These are phyloP conservation scores for Ochlodes sylvanus DNA, from an alignment of 2,888 invertebrate genomes.

Conservation along the genomic window DNA sequence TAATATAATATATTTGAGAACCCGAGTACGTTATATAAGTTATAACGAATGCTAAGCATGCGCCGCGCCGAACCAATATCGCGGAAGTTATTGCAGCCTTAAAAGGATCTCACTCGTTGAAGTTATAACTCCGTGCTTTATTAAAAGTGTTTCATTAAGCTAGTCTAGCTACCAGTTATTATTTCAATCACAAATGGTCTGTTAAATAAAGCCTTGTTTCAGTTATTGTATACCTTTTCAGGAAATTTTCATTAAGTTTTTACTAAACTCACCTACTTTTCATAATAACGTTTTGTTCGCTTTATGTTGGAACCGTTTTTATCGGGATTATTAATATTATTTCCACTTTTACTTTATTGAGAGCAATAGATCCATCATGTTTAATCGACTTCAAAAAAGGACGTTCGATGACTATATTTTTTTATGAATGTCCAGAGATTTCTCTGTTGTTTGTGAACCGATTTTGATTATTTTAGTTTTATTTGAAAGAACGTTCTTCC, in stretches of 20 bases:
- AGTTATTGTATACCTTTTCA: constrained; percentile 24
- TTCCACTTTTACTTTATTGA: too few relatives aligned
- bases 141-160: constrained; percentile 36
- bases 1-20: too few relatives aligned
- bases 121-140: constrained; percentile 25
- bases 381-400: too few relatives aligned
- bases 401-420: too few relatives aligned
- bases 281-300: not conserved
- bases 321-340: not conserved
- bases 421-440: too few relatives aligned
- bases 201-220: constrained; percentile 27
- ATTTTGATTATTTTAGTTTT: too few relatives aligned
- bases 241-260: constrained; percentile 34
- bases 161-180: constrained; percentile 29
- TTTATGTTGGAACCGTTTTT: not conserved
- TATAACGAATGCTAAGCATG: constrained; percentile 40
- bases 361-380: too few relatives aligned
- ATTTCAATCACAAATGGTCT: constrained; percentile 32
- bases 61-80: constrained; percentile 46
- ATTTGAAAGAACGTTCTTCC: too few relatives aligned
- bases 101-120: constrained; percentile 29
- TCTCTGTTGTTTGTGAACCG: too few relatives aligned
- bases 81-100: constrained; percentile 43
- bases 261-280: constrained; percentile 1
- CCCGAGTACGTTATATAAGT: too few relatives aligned